Evolutionary conservation across 2,888 invertebrate genomes (phyloP).

Genomic region (Physocephala rufipes): DNA sequence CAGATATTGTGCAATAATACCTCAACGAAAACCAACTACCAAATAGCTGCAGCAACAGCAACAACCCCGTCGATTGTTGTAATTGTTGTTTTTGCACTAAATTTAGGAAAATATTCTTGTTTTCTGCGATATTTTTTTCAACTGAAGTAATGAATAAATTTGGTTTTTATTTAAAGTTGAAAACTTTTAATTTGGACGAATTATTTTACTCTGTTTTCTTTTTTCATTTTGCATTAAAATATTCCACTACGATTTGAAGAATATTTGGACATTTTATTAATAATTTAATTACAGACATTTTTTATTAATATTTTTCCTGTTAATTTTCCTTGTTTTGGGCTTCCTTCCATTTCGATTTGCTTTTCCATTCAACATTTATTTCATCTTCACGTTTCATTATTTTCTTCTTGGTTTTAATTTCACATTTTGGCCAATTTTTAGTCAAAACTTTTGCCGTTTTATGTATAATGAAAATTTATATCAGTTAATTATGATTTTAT

Average conservation of each 20-base stretch:
- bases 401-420: constrained; percentile 22
- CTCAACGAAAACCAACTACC: not conserved
- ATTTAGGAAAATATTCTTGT: too few species aligned
- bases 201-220: constrained; percentile 2
- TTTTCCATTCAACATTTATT: constrained; percentile 23
- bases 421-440: constrained; percentile 37
- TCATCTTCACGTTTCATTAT: constrained; percentile 19
- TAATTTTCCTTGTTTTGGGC: not conserved
- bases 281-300: too few species aligned
- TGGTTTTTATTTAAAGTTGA: constrained; percentile 11
- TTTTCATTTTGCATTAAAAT: not conserved
- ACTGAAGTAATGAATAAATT: not conserved
- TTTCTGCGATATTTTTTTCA: not conserved
- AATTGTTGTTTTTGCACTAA: too few species aligned
- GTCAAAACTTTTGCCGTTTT: too few species aligned
- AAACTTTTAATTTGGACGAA: not conserved
- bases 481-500: constrained; percentile 17
- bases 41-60: constrained; percentile 10
- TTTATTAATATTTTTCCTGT: too few species aligned
- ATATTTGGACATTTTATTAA: too few species aligned
- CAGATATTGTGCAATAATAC: constrained; percentile 29
- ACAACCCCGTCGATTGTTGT: not conserved
- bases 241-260: not conserved
- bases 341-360: constrained; percentile 23
- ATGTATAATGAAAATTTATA: not conserved